Conservation (phyloP, 2,888 invertebrate genomes). For the Melanostoma scalare region DNA sequence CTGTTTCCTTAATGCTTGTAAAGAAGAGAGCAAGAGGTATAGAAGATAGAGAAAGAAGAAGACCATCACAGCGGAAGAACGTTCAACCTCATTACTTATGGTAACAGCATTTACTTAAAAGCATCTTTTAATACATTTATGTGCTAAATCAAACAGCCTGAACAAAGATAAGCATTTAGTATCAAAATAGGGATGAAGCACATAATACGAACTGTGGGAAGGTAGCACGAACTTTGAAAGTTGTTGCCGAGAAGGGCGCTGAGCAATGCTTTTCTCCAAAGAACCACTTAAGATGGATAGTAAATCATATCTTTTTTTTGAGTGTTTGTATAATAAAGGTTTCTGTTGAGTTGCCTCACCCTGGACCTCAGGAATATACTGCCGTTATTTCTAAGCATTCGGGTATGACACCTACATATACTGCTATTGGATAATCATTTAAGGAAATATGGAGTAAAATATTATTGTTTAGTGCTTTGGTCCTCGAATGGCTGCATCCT, state of each 20-base stretch:
- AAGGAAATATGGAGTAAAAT: too few species aligned
- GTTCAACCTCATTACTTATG: conserved; percentile 66
- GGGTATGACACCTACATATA: too few species aligned
- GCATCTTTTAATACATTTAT: conserved; percentile 75
- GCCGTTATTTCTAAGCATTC: too few species aligned
- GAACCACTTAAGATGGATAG: conserved; percentile 60
- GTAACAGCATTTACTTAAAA: conserved; percentile 74
- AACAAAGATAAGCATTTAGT: conserved; percentile 43
- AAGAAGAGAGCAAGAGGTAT: background rate
- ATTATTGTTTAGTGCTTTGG: too few species aligned
- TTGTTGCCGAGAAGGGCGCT: conserved; percentile 38
- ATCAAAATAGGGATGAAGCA: conserved; percentile 13
- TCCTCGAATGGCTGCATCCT: too few species aligned
- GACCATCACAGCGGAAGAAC: conserved; percentile 40
- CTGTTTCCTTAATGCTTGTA: background rate
- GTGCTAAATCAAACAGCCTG: conserved; percentile 68
- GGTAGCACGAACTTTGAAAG: conserved; percentile 7
- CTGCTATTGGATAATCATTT: too few species aligned
- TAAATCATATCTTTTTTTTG: conserved; percentile 12
- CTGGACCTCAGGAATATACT: too few species aligned
- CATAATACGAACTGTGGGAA: background rate
- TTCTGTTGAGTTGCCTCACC: too few species aligned
- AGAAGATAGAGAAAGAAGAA: conserved; percentile 7
- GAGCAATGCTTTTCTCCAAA: conserved; percentile 32
- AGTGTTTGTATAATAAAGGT: background rate